These are phyloP conservation scores for Habroteleia sp. DNA, from an alignment of 2,888 invertebrate genomes.

Conservation along the genomic window DNA sequence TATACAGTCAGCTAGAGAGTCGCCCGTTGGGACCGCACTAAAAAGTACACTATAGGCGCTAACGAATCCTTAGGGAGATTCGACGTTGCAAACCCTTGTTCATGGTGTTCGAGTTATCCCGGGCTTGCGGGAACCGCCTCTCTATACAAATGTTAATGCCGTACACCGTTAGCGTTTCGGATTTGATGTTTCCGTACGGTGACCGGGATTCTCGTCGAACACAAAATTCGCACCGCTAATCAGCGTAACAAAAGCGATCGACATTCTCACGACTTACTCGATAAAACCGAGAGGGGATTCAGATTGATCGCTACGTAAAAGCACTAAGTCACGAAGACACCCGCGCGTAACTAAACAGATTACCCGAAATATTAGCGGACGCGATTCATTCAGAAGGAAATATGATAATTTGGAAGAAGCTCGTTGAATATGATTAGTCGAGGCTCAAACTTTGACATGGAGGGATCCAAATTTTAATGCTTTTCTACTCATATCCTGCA, in stretches of 20 bases:
- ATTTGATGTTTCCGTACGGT: constrained; percentile 64
- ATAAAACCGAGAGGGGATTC: constrained; percentile 66
- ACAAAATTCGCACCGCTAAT: constrained; percentile 70
- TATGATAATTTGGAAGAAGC: constrained; percentile 33
- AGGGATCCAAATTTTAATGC: constrained; percentile 4
- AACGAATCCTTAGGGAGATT: constrained; percentile 76
- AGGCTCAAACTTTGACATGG: constrained; percentile 1
- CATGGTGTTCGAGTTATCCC: constrained; percentile 60
- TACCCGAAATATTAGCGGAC: constrained; percentile 59
- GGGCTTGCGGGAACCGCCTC: constrained; percentile 59
- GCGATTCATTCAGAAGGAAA: constrained; percentile 34
- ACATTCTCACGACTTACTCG: constrained; percentile 74
- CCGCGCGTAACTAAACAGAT: constrained; percentile 69
- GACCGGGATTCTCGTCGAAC: constrained; percentile 53
- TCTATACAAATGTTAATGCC: constrained; percentile 74
- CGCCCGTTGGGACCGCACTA: constrained; percentile 70
- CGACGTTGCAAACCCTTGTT: constrained; percentile 65
- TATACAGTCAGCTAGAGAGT: constrained; percentile 68
- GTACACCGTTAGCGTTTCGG: constrained; percentile 71
- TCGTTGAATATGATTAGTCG: constrained; percentile 7
- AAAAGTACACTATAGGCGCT: constrained; percentile 74
- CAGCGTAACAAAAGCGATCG: constrained; percentile 72
- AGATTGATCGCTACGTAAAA: constrained; percentile 64
- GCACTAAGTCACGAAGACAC: constrained; percentile 63
- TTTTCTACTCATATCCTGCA: no score